Evolutionary conservation across 2,797 vertebrate genomes (phyloP).

Genomic region (Pipistrellus pygmaeus): DNA sequence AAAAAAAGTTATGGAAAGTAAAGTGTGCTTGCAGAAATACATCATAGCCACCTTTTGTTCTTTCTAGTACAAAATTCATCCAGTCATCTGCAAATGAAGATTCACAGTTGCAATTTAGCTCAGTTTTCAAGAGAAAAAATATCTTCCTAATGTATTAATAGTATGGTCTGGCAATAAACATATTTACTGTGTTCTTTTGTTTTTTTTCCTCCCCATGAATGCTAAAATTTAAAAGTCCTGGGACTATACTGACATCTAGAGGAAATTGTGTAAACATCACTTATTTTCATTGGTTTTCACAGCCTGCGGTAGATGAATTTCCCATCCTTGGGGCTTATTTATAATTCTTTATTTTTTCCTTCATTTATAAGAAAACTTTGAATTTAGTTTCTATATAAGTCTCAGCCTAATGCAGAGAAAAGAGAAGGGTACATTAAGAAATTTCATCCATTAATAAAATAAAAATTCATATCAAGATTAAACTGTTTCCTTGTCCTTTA

Average conservation of each 20-base stretch:
- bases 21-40: constrained; percentile 15
- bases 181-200: neutral
- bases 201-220: neutral
- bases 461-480: neutral
- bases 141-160: constrained; percentile 48
- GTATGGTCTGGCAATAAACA: constrained; percentile 7
- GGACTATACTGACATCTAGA: constrained; percentile 75
- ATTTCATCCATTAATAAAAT: neutral
- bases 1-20: constrained; percentile 8
- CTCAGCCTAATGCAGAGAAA: neutral
- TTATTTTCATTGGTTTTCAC: neutral
- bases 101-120: constrained; percentile 62
- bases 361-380: neutral
- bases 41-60: constrained; percentile 25
- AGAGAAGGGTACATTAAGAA: neutral
- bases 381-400: neutral
- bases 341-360: neutral
- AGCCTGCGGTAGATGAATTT: neutral
- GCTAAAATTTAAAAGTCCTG: constrained; percentile 22
- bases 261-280: constrained; percentile 5
- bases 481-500: neutral
- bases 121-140: constrained; percentile 62
- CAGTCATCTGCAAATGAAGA: constrained; percentile 35
- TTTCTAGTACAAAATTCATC: constrained; percentile 48
- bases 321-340: neutral